Evolutionary conservation across 2,888 invertebrate species (phyloP).

Genomic region (Schizaphis graminum): DNA sequence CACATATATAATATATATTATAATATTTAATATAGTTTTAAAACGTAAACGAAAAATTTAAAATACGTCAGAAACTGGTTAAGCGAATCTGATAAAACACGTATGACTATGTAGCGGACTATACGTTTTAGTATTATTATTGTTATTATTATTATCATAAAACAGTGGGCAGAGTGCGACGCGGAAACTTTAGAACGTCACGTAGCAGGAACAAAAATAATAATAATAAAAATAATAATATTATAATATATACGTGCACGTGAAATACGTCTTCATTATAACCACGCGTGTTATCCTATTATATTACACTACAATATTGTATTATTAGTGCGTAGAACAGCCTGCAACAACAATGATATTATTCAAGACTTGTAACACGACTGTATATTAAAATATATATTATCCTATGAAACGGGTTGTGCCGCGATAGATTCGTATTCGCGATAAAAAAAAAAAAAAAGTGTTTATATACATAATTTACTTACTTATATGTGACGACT

Average conservation of each 20-base stretch:
- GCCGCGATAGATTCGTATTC: conserved; percentile 40
- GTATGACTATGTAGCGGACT: background rate
- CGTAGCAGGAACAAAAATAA: conserved; percentile 46
- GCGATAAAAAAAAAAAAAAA: conserved; percentile 33
- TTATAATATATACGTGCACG: conserved; percentile 18
- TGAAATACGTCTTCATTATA: conserved; percentile 53
- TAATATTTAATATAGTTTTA: background rate
- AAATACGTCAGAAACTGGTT: conserved; percentile 13
- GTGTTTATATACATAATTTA: background rate
- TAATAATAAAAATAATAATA: conserved; percentile 16
- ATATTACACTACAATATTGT: conserved; percentile 44
- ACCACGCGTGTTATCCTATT: conserved; percentile 46
- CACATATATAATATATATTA: background rate
- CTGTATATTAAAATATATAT: background rate
- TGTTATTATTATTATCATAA: background rate
- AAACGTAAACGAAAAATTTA: background rate
- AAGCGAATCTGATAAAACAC: conserved; percentile 40
- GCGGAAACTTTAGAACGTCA: conserved; percentile 41
- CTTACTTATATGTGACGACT: background rate
- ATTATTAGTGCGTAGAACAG: conserved; percentile 27
- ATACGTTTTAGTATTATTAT: background rate
- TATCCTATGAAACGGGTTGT: conserved; percentile 38
- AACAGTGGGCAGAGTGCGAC: background rate
- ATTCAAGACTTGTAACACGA: conserved; percentile 45
- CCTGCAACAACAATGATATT: conserved; percentile 38